Percentiles rank a stretch among this genome's conserved stretches.
Conservation (phyloP, 2,113 vertebrate genomes). For the Noturus placidus region DNA sequence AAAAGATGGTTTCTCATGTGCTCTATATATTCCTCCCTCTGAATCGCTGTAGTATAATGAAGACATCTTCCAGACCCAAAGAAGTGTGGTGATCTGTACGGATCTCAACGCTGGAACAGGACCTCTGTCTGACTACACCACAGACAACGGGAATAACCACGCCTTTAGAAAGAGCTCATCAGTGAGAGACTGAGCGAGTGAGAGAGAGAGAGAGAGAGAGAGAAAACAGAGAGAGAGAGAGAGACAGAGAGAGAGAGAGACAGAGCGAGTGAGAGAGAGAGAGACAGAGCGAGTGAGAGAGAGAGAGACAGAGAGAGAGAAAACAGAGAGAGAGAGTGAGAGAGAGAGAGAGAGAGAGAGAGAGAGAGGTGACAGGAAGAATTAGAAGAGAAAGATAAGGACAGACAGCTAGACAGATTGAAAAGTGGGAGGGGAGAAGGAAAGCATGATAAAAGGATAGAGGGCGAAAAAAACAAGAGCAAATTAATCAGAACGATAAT, state of each 20-base stretch:
- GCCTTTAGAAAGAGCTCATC: too few species aligned
- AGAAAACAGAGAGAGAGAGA: slow-evolving; percentile 37
- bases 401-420: background rate
- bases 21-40: too few species aligned
- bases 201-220: background rate
- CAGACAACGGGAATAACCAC: too few species aligned
- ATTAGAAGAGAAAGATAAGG: slow-evolving; percentile 1
- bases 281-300: background rate
- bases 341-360: slow-evolving; percentile 52
- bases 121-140: too few species aligned
- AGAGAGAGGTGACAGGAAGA: slow-evolving; percentile 6
- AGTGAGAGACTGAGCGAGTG: background rate
- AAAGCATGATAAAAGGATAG: background rate
- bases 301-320: too few species aligned
- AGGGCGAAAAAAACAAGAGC: background rate
- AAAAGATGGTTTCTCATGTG: too few species aligned
- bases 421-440: background rate
- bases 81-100: too few species aligned
- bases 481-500: slow-evolving; percentile 2
- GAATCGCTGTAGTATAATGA: too few species aligned
- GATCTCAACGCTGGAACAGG: too few species aligned
- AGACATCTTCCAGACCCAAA: too few species aligned
- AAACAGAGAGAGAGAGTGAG: slow-evolving; percentile 18
- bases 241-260: background rate
- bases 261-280: background rate